phyloP scores from a whole-genome alignment of 2,797 vertebrate species.

The Tolypeutes matacus region DNA sequence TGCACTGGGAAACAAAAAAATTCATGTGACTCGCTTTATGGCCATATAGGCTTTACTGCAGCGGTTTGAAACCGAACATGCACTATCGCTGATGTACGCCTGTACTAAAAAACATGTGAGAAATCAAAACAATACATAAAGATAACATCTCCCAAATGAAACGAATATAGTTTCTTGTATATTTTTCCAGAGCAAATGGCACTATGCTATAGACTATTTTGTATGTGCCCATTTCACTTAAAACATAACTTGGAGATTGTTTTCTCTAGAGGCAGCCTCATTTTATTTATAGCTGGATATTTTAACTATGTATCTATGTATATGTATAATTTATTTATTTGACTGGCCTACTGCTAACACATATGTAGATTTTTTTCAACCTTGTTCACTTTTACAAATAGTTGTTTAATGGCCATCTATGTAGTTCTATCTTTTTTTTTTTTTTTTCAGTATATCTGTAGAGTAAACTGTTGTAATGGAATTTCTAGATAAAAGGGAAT shows the following conservation, averaged over 20 bases:
- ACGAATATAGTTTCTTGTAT: background rate
- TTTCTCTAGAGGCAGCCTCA: background rate
- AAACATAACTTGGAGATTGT: background rate
- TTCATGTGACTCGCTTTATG: no score
- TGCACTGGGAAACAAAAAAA: no score
- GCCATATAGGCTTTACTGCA: no score
- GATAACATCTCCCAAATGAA: background rate
- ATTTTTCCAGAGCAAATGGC: background rate
- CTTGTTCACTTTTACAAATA: background rate
- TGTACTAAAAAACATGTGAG: background rate
- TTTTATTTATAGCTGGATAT: background rate
- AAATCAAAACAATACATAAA: background rate
- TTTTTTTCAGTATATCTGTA: background rate
- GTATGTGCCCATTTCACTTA: background rate
- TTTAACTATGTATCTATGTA: background rate
- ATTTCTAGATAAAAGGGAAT: conserved; percentile 16
- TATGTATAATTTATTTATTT: background rate
- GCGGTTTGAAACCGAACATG: no score
- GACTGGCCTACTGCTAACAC: background rate
- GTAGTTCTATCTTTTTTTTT: background rate
- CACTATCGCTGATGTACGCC: no score
- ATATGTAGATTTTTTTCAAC: background rate
- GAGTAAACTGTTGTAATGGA: background rate
- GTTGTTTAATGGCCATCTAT: background rate
- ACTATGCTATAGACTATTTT: background rate